Base-by-base conservation (phyloP, 2,113 vertebrate species). In the Narcine bancroftii region DNA sequence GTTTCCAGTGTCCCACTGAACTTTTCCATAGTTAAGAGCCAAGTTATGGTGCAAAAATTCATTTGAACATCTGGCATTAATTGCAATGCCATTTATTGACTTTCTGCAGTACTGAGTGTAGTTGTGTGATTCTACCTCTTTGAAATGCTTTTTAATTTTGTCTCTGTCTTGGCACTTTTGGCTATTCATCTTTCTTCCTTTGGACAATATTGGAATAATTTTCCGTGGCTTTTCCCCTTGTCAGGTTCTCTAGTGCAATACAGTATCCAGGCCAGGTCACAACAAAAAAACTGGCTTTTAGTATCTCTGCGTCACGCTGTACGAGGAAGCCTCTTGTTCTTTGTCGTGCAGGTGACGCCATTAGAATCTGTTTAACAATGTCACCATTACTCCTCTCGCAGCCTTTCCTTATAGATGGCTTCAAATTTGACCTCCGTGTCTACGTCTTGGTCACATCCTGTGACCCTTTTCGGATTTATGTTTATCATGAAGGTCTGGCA, bases 321-420 rank as follows among this genome's bases (percentile, higher is more conserved):
- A 24, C 9, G 4, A 85, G 29, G 33, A 21, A 24, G 29, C 7
- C 21, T 6, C 24, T n/a, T 53, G 21, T 77, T 36, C n/a, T n/a
- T 83, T 85, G 50, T 13, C 19, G 53, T 60, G 29, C 33, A 56
- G 29, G 21, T 85, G 29, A n/a, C n/a, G 9, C 36, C 17, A 2
- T 69, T 87, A 24, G 2, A 36, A 15, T 29, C 56, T 60, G 13
- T 56, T n/a, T 60, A 60, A 87, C 15, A 56, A 60, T 36, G 53
- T 19, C 21, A 36, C 47, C 29, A 69, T 69, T 91, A 72, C 92
- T 92, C 50, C 60, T 24, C 92, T 92, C 76, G 19, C 94, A 97
- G 96, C 96, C 96, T 72, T 96, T 97, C 94, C 96, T 97, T 76
- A 95, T 97, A 0, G 96, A 96, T 0, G 96, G 96, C 92, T 96